phyloP scores from a whole-genome alignment of 2,888 invertebrate genomes.

The Leptinotarsa rubiginosa region DNA sequence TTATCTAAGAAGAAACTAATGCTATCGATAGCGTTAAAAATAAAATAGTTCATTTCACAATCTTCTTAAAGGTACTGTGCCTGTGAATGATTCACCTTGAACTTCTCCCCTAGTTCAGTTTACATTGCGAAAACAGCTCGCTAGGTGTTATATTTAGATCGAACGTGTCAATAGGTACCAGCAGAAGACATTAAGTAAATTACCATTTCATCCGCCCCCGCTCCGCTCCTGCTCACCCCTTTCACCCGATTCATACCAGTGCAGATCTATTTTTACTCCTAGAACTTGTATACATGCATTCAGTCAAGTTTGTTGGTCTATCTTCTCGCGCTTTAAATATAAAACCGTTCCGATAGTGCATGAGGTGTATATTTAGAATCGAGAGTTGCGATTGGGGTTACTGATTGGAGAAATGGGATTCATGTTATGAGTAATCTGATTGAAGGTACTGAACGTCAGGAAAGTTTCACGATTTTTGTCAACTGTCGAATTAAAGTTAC shows the following conservation, averaged over 20 bases:
- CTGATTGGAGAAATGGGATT: conserved; percentile 6
- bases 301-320: conserved; percentile 15
- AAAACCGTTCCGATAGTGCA: not conserved
- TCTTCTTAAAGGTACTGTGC: too few species aligned
- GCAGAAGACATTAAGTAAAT: not conserved
- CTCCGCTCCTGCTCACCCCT: not conserved
- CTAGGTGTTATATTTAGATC: not conserved
- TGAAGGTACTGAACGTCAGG: not conserved
- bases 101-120: not conserved
- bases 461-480: not conserved
- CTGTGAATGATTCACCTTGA: not conserved
- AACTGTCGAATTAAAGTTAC: not conserved
- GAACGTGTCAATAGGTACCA: conserved; percentile 18
- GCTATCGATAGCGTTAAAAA: too few species aligned
- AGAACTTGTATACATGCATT: conserved; percentile 14
- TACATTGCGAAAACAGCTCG: not conserved
- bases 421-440: not conserved
- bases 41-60: too few species aligned
- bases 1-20: too few species aligned
- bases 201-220: conserved; percentile 1
- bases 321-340: conserved; percentile 18
- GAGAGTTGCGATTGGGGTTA: conserved; percentile 10
- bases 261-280: conserved; percentile 26
- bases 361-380: conserved; percentile 11
- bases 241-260: not conserved